These are phyloP conservation scores for Oryzias melastigma DNA, from an alignment of 2,113 vertebrate species.

Conservation along the genomic window DNA sequence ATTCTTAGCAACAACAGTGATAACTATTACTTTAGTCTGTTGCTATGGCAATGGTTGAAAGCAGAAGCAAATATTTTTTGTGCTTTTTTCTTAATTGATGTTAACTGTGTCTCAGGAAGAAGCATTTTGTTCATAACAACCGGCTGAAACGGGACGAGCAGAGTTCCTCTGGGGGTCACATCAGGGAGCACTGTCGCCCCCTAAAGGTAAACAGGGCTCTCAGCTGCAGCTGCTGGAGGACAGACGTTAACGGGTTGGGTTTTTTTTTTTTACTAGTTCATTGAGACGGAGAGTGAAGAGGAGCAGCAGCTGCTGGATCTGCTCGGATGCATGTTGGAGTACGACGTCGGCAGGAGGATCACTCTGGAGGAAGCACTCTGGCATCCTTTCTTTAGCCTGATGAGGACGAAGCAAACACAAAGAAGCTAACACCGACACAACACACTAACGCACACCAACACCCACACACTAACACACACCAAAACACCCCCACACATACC, in stretches of 20 bases:
- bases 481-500: too few species aligned
- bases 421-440: constrained; percentile 32
- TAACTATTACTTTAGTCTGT: too few species aligned
- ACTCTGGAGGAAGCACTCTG: constrained; percentile 89
- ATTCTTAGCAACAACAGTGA: too few species aligned
- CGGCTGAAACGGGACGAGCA: constrained; percentile 86
- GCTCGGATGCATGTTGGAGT: constrained; percentile 89
- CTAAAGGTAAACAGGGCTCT: constrained; percentile 79
- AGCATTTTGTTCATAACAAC: constrained; percentile 81
- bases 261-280: constrained; percentile 75
- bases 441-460: neutral
- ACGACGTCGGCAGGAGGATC: constrained; percentile 85
- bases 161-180: constrained; percentile 81
- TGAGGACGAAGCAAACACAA: constrained; percentile 43
- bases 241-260: neutral
- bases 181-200: constrained; percentile 86
- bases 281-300: constrained; percentile 80
- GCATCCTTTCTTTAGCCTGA: constrained; percentile 87
- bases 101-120: too few species aligned
- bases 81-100: too few species aligned
- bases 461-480: neutral
- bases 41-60: too few species aligned
- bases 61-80: too few species aligned
- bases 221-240: neutral
- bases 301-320: constrained; percentile 89